Evolutionary conservation across 2,888 invertebrate species (phyloP).

Genomic region (Baccha elongata): DNA sequence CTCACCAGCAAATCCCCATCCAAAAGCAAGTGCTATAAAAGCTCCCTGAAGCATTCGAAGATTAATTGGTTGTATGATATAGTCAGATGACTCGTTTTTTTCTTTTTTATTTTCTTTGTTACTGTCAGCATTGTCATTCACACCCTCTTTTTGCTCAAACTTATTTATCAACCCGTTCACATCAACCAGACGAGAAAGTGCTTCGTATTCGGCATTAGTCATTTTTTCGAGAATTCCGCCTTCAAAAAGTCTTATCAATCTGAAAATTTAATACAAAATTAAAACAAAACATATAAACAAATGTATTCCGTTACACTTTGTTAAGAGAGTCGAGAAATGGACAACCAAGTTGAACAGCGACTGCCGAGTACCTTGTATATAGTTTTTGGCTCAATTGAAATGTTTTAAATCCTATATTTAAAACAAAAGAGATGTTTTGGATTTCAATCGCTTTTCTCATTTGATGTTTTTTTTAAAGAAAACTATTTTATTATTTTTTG

Average conservation of each 20-base stretch:
- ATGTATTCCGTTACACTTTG: constrained; percentile 84
- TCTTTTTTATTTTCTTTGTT: constrained; percentile 51
- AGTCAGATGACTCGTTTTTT: constrained; percentile 72
- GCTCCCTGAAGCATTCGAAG: constrained; percentile 89
- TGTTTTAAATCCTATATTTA: constrained; percentile 77
- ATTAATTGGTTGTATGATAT: constrained; percentile 85
- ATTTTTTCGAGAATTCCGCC: constrained; percentile 90
- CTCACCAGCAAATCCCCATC: constrained; percentile 84
- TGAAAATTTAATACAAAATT: constrained; percentile 76
- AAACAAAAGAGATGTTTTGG: background rate
- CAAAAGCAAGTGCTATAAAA: constrained; percentile 87
- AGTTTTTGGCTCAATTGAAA: constrained; percentile 90
- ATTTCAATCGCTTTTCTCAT: too few relatives aligned
- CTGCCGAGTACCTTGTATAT: constrained; percentile 90
- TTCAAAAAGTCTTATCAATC: constrained; percentile 89
- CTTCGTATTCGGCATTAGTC: constrained; percentile 89
- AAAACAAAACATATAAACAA: background rate
- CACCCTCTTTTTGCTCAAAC: constrained; percentile 33
- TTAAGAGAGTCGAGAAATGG: constrained; percentile 89
- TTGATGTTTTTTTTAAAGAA: too few relatives aligned
- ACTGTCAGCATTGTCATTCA: constrained; percentile 19
- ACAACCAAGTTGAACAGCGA: constrained; percentile 89
- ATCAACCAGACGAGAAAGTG: constrained; percentile 85
- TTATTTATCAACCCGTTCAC: constrained; percentile 75
- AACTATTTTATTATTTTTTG: too few relatives aligned